Base-by-base conservation (phyloP, 2,113 vertebrate genomes). In the Rattus rattus region DNA sequence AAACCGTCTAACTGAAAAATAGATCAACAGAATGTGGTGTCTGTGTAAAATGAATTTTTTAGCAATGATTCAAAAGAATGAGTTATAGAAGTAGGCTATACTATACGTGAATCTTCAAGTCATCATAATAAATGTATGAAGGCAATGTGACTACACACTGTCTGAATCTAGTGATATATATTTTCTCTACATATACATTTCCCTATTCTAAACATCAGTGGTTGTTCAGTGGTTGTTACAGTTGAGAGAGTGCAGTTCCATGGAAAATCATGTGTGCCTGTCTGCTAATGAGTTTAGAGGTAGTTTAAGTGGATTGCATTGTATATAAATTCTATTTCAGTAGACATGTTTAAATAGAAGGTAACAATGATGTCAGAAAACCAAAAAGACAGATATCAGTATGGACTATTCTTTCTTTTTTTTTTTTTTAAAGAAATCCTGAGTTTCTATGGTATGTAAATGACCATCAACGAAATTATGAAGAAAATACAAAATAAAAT, bases 391-490 rank as follows among this genome's bases (percentile, higher is more conserved):
- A 91, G 39, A 87, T 90, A 90, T 30, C 54, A 17, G 1, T 75
- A 65, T 8, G 17, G 19, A 83, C 2, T 52, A 0, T 63, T 67
- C 36, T 54, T 33, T 43, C 43, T 43, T 43, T 43, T 43, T 43
- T 43, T 43, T 43, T 54, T 39, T 83, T 93, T 79, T 54, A 56
- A 87, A 83, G 54, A 89, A 92, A 83, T 49, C n/a, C n/a, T 91
- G 49, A 73, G 22, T 5, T 86, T 28, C 24, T 89, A 56, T 43
- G 69, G 0, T 73, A 84, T 84, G 3, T 73, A 96, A 95, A 90
- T 16, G 4, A 83, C n/a, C 30, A 79, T 69, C 16, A 72, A 49
- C 67, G 91, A 96, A 94, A 92, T 96, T 88, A 95, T 54, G 10
- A 49, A 75, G 14, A 67, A 91, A 92, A 83, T 24, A 30, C 63